Evolutionary conservation across 2,888 invertebrate genomes (phyloP).

Genomic region (Drosophila yooni): DNA sequence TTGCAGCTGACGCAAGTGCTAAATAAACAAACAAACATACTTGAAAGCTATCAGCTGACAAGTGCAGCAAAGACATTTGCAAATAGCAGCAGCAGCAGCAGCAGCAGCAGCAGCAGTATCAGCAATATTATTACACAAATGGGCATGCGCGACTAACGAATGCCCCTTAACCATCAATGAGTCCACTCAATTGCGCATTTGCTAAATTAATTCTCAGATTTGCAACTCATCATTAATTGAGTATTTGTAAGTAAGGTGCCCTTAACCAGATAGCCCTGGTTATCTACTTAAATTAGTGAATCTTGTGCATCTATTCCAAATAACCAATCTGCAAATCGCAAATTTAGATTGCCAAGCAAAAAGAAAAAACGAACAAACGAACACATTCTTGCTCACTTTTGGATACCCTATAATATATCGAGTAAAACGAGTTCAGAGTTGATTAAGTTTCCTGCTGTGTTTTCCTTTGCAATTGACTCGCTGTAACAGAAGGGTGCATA

Average conservation of each 20-base stretch:
- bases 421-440: not conserved
- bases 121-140: not conserved
- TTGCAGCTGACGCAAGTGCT: conserved; percentile 23
- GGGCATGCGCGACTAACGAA: not conserved
- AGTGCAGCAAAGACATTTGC: conserved; percentile 16
- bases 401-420: not conserved
- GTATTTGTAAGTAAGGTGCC: too few relatives aligned
- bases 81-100: not conserved
- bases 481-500: not conserved
- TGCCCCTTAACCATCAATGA: not conserved
- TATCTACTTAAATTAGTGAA: too few relatives aligned
- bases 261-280: too few relatives aligned
- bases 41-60: conserved; percentile 38
- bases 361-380: not conserved
- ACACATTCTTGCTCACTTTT: too few relatives aligned
- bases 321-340: too few relatives aligned
- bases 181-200: too few relatives aligned
- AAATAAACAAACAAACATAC: conserved; percentile 27
- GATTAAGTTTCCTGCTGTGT: not conserved
- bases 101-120: not conserved
- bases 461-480: not conserved
- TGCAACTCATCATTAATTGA: not conserved
- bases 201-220: too few relatives aligned
- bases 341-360: too few relatives aligned
- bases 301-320: too few relatives aligned